Conservation (phyloP, 2,888 invertebrate genomes). For the Euzetes globulus region DNA sequence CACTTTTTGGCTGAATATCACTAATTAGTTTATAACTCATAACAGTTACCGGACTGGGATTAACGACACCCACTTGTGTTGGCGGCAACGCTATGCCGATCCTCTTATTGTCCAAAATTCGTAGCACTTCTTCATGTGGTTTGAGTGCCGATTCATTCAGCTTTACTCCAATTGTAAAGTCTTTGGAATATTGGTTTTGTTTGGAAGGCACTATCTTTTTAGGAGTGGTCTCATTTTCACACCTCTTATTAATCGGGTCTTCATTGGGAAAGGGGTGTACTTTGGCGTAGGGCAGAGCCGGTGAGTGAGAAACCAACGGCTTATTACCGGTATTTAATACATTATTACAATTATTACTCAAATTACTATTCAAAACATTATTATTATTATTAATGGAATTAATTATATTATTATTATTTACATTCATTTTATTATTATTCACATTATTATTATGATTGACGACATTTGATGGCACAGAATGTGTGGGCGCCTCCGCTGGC, state of each 20-base stretch:
- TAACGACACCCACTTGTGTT: conserved; percentile 12
- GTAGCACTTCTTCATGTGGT: neutral
- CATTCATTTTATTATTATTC: conserved; percentile 20
- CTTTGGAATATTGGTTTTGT: neutral
- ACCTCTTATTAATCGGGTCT: neutral
- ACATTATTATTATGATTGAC: conserved; percentile 13
- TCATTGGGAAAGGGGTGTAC: conserved; percentile 29
- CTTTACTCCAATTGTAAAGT: too few species aligned
- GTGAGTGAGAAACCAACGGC: neutral
- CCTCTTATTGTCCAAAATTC: neutral
- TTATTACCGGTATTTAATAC: neutral
- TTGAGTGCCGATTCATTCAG: neutral
- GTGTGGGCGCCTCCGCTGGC: neutral
- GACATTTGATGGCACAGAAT: conserved; percentile 21
- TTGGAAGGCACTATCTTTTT: conserved; percentile 16
- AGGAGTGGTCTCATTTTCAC: conserved; percentile 15
- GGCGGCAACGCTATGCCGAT: neutral
- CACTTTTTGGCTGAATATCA: conserved; percentile 11
- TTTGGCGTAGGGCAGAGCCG: conserved; percentile 32
- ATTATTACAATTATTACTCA: neutral
- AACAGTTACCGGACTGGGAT: conserved; percentile 6
- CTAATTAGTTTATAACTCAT: conserved; percentile 11
- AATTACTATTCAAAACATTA: neutral
- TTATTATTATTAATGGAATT: neutral
- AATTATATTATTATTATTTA: conserved; percentile 17